These are phyloP conservation scores for Colletes collaris DNA, from an alignment of 2,888 invertebrate genomes.

Conservation along the genomic window DNA sequence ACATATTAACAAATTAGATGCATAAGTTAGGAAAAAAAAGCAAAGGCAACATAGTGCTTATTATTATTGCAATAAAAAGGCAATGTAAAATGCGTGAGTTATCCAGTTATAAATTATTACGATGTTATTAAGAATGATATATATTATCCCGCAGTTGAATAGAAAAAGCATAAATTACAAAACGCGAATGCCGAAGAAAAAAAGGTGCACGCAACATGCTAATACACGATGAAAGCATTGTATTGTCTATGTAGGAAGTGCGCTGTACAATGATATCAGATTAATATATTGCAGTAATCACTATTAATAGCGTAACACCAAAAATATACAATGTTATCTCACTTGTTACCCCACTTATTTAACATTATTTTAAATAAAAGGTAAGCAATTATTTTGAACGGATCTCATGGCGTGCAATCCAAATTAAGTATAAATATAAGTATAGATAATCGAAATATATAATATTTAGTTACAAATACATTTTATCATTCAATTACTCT, in stretches of 20 bases:
- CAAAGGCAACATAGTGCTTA: constrained; percentile 68
- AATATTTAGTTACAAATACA: constrained; percentile 25
- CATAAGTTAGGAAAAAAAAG: constrained; percentile 58
- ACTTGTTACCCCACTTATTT: constrained; percentile 50
- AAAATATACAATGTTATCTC: constrained; percentile 49
- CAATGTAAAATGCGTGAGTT: constrained; percentile 62
- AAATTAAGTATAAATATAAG: constrained; percentile 33
- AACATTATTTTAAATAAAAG: constrained; percentile 36
- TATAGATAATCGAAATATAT: constrained; percentile 18
- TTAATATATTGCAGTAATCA: constrained; percentile 53
- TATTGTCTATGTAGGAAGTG: constrained; percentile 49
- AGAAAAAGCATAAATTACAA: constrained; percentile 39
- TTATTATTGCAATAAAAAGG: constrained; percentile 56
- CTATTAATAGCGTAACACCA: constrained; percentile 37
- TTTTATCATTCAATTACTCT: constrained; percentile 4
- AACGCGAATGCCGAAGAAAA: constrained; percentile 30
- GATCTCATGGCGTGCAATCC: constrained; percentile 21
- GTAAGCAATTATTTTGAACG: constrained; percentile 34
- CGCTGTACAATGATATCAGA: constrained; percentile 46
- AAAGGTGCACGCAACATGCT: constrained; percentile 42
- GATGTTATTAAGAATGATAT: constrained; percentile 55
- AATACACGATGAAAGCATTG: constrained; percentile 57
- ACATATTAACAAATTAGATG: constrained; percentile 63
- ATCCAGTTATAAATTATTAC: constrained; percentile 66
- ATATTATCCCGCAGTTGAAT: constrained; percentile 54